These are phyloP conservation scores for Aegotheles bennettii DNA, from an alignment of 2,113 vertebrate species.

Conservation along the genomic window DNA sequence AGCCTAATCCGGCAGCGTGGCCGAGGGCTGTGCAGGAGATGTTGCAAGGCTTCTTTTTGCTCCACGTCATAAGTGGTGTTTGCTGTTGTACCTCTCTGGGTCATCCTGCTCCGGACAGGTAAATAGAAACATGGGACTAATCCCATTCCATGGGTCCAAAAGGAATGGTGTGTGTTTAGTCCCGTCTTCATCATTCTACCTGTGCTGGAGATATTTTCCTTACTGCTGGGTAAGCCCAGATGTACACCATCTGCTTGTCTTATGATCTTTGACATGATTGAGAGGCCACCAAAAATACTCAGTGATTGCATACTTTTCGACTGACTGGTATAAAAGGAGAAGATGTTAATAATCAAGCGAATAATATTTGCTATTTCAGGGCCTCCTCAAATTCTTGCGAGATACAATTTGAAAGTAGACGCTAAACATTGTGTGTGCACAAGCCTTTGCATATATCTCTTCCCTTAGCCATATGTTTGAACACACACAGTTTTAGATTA, in stretches of 20 bases:
- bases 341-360: conserved; percentile 66
- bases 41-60: conserved; percentile 12
- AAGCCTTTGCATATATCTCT: conserved; percentile 44
- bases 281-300: conserved; percentile 67
- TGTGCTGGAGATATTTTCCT: conserved; percentile 51
- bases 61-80: background rate
- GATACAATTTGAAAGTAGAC: conserved; percentile 47
- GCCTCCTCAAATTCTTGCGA: conserved; percentile 44
- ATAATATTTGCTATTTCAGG: conserved; percentile 50
- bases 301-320: conserved; percentile 58
- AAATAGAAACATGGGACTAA: background rate
- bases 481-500: conserved; percentile 52
- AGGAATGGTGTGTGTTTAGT: conserved; percentile 9
- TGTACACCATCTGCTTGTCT: conserved; percentile 69
- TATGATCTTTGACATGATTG: conserved; percentile 69
- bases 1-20: background rate
- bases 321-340: conserved; percentile 57
- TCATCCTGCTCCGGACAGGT: conserved; percentile 8
- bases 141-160: background rate
- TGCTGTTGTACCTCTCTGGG: background rate
- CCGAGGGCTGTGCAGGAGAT: background rate
- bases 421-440: conserved; percentile 26
- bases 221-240: conserved; percentile 67
- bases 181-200: conserved; percentile 44
- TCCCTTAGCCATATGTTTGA: conserved; percentile 59